Evolutionary conservation across 2,888 invertebrate species (phyloP), one percentile per base, ranked within the genome.

Genomic region (Anticlea derivata): DNA sequence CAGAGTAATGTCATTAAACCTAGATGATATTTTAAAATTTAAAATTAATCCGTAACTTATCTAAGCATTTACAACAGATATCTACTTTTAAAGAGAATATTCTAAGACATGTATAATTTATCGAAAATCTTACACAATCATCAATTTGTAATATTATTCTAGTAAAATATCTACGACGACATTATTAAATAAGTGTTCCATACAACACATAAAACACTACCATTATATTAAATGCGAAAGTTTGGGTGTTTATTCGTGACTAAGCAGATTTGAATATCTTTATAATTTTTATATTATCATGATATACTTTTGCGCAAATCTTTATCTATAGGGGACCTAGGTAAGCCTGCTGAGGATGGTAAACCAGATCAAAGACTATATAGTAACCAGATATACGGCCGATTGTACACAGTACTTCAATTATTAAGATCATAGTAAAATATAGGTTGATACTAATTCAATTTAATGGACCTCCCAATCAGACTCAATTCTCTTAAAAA

Each of bases 81-180:
- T 27, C 27, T 39, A 29, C 17, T 33, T 24, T 26, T 11, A 22
- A 12, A n/a, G 20, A 27, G 12, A 20, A 5, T 8, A 33, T 40
- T 27, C 37, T 37, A 49, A 1, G 13, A 38, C 38, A 44, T 38
- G 31, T 49, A 50, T 35, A 38, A 8, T 20, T 33, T 29, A 24
- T 38, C 12, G n/a, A 35, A 29, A 41, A 24, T 17, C 27, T 31
- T 20, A 44, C 20, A 20, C 33, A 33, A 47, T 33, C 33, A 33
- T 20, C 17, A 30, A 37, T 23, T 24, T 26, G 10, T 30, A 31
- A 27, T 35, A 35, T 6, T 7, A 40, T 29, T 29, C 11, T 22
- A 26, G 7, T 26, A 26, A 13, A 43, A 39, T 10, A 7, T 26
- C 3, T 31, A 24, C 7, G n/a, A 12, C 22, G 7, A 12, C 12